Percentiles rank a stretch among this genome's conserved stretches.
Conservation (phyloP, 2,888 invertebrate genomes). For the Ormyrus pomaceus region DNA sequence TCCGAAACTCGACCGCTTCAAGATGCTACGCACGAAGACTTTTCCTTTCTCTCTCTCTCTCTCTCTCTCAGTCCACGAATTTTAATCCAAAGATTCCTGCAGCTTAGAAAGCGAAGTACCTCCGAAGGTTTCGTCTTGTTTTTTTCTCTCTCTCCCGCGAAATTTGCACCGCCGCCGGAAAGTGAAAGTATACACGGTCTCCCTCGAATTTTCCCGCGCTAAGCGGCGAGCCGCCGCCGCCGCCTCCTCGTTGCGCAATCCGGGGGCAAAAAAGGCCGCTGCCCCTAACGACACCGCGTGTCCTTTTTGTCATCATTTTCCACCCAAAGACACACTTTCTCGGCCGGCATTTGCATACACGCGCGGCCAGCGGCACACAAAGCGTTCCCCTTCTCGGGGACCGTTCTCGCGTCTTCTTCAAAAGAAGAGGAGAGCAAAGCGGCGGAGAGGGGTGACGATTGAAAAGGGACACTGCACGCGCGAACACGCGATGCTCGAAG, state of each 20-base stretch:
- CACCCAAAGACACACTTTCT: slow-evolving; percentile 52
- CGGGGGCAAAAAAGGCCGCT: neutral
- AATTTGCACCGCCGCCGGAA: neutral
- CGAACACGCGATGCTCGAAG: too few relatives aligned
- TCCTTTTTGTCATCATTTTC: slow-evolving; percentile 28
- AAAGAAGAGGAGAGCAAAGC: neutral
- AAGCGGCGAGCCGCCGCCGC: too few relatives aligned
- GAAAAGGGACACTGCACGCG: slow-evolving; percentile 26
- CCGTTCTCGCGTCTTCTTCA: slow-evolving; percentile 5
- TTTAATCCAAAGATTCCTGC: neutral
- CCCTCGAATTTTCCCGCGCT: too few relatives aligned
- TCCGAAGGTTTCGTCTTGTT: neutral
- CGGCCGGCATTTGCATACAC: slow-evolving; percentile 35
- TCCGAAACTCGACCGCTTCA: neutral
- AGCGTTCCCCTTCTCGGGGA: slow-evolving; percentile 14
- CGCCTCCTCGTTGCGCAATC: slow-evolving; percentile 18
- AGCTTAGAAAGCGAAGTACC: slow-evolving; percentile 17
- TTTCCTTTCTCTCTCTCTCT: neutral
- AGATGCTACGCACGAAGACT: neutral
- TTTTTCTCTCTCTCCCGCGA: too few relatives aligned
- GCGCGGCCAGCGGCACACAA: neutral
- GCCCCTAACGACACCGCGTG: neutral
- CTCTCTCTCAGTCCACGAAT: neutral
- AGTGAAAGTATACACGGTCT: slow-evolving; percentile 8
- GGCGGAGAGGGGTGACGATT: slow-evolving; percentile 18